These are phyloP conservation scores for Nesidiocoris tenuis DNA, from an alignment of 2,888 invertebrate genomes.

Conservation along the genomic window DNA sequence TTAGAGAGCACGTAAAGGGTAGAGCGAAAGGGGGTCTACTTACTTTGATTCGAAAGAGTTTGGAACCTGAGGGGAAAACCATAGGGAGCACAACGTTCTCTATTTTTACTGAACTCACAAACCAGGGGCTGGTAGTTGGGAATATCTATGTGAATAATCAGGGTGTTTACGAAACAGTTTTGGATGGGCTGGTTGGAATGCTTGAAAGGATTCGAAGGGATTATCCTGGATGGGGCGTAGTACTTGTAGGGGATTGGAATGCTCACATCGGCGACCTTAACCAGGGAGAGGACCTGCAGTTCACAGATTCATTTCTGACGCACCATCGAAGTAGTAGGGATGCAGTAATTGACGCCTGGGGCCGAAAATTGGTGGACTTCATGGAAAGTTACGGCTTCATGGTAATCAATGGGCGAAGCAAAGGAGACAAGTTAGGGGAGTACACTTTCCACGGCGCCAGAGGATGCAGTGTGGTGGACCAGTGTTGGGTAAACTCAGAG, in stretches of 20 bases:
- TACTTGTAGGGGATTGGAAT: constrained; percentile 21
- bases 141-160: constrained; percentile 6
- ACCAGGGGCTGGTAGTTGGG: constrained; percentile 9
- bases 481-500: background rate
- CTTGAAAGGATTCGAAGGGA: background rate
- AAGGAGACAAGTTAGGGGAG: background rate
- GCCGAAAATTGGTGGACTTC: background rate
- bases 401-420: background rate
- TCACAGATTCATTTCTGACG: background rate
- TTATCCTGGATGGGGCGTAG: background rate
- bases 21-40: too few species aligned
- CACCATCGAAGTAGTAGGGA: background rate
- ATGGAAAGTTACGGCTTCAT: constrained; percentile 5
- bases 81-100: too few species aligned
- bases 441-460: background rate
- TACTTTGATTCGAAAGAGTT: too few species aligned
- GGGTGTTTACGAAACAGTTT: background rate
- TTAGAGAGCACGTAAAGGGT: too few species aligned
- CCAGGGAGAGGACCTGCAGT: constrained; percentile 9
- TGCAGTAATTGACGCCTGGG: background rate
- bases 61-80: too few species aligned
- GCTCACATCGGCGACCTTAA: constrained; percentile 1
- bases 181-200: background rate
- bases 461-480: background rate
- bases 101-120: too few species aligned